Percentiles rank a stretch among this genome's conserved stretches.
These are phyloP conservation scores for Phlogophora meticulosa DNA, from an alignment of 2,888 invertebrate species.

Conservation along the genomic window DNA sequence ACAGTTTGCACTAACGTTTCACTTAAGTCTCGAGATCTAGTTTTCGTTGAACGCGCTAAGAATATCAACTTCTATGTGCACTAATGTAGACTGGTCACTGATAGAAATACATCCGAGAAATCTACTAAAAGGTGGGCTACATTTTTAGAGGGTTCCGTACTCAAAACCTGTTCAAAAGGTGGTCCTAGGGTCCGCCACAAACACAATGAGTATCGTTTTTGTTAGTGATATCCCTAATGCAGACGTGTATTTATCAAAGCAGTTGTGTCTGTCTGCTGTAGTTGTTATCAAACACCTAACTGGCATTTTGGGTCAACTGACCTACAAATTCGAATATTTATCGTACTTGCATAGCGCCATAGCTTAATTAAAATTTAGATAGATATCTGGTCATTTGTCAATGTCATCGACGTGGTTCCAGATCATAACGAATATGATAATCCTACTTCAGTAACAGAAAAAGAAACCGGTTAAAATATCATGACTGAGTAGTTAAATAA, in stretches of 20 bases:
- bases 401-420: background rate
- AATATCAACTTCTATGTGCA: constrained; percentile 51
- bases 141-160: background rate
- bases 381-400: background rate
- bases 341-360: background rate
- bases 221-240: background rate
- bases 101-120: constrained; percentile 12
- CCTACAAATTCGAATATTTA: constrained; percentile 21
- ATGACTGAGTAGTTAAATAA: constrained; percentile 24
- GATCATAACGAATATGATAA: background rate
- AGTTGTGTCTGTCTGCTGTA: background rate
- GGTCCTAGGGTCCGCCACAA: background rate
- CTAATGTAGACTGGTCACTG: constrained; percentile 28
- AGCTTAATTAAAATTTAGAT: background rate
- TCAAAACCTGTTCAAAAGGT: background rate
- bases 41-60: constrained; percentile 36
- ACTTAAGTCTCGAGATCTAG: constrained; percentile 50
- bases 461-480: constrained; percentile 14
- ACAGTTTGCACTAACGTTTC: constrained; percentile 37
- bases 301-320: constrained; percentile 22
- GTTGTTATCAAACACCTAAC: constrained; percentile 15
- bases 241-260: constrained; percentile 1
- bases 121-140: background rate
- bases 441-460: constrained; percentile 10
- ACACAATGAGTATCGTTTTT: background rate